Evolutionary conservation across 2,797 vertebrate genomes (phyloP), one percentile per base, ranked within the genome.

Genomic region (Chanos chanos): DNA sequence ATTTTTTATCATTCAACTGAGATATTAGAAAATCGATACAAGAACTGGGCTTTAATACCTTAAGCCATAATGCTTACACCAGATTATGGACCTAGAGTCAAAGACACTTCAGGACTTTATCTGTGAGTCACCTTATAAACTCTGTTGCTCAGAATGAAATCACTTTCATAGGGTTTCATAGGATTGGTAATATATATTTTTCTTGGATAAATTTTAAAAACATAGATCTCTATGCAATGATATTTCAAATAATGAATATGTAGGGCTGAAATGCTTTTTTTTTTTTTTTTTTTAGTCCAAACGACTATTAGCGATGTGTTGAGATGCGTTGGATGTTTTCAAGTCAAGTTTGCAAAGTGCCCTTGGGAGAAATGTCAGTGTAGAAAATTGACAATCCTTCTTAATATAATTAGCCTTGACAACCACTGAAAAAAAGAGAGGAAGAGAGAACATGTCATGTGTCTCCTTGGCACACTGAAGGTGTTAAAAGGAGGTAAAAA

Each of bases 31-130:
- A 66, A 76, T 64, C 64, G 54, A 68, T 64, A 63, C 22, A 22
- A 43, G 51, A 66, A 67, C 67, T 52, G 37, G 67, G 48, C 37
- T 40, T 30, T 70, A 72, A 75, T 75, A 63, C 66, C 50, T 64
- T 63, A 61, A 60, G 62, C 48, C 68, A 52, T 52, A 51, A 50
- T 48, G 65, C 59, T 74, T 27, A 67, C 44, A 77, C 55, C 7
- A 0, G 49, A 70, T 61, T 10, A 30, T 33, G 68, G 68, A 68
- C 68, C 52, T 70, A 43, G 64, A 48, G 67, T 45, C 72, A 22
- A 67, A 64, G 64, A 62, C 64, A 77, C 76, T 31, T 57, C 71
- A 69, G 41, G 53, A 58, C 3, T 62, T 39, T 61, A 62, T 50
- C 45, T 21, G 24, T 24, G 28, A 36, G 39, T n/a, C n/a, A n/a